Percentiles rank a stretch among this genome's conserved stretches.
Evolutionary conservation across 2,888 invertebrate species (phyloP).

Genomic region (Ormyrus nitidulus): DNA sequence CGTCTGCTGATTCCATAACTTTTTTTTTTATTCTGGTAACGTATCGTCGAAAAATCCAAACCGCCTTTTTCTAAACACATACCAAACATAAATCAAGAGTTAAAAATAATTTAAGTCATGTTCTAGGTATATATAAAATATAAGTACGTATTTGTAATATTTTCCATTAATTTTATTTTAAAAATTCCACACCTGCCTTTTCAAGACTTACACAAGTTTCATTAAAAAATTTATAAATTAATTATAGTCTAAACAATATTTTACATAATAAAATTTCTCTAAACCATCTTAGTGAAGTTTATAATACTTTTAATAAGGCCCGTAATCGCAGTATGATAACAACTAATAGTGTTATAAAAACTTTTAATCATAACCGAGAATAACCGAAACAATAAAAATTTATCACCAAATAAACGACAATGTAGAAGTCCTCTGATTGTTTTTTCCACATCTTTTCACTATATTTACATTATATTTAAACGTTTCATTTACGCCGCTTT

Average conservation of each 20-base stretch:
- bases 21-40: no score
- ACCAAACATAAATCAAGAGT: no score
- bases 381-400: conserved; percentile 38
- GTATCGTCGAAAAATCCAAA: no score
- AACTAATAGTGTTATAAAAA: conserved; percentile 25
- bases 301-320: conserved; percentile 46
- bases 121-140: no score
- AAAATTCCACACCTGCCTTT: not conserved
- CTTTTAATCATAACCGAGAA: conserved; percentile 41
- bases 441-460: not conserved
- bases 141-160: no score
- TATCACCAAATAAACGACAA: not conserved
- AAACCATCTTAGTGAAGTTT: not conserved
- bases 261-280: conserved; percentile 13
- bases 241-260: conserved; percentile 26
- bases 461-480: conserved; percentile 22
- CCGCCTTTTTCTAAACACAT: no score
- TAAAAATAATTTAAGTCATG: no score
- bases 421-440: not conserved
- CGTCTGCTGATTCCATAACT: not conserved
- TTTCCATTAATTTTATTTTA: conserved; percentile 21
- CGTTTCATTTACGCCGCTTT: conserved; percentile 8
- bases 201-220: conserved; percentile 22
- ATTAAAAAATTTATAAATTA: conserved; percentile 18
- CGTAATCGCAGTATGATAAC: conserved; percentile 20